Evolutionary conservation across 2,113 vertebrate species (phyloP), one percentile per base, ranked within the genome.

Genomic region (Amia ocellicauda): DNA sequence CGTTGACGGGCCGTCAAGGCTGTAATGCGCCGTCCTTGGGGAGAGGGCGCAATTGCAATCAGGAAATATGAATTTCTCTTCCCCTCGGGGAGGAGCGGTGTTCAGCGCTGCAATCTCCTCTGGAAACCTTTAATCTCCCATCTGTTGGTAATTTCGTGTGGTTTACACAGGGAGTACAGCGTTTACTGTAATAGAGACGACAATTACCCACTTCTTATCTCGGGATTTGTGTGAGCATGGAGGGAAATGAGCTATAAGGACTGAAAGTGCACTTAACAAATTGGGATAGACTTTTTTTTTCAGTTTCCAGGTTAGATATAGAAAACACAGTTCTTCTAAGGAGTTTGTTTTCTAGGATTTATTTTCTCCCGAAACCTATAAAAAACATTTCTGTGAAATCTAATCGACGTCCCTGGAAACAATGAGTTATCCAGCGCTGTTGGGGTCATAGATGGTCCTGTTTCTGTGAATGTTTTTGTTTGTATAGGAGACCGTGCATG

Each of bases 21-120:
- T 81, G 77, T 81, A 81, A 83, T 79, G 69, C 50, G 74, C 69
- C 20, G n/a, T 65, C 87, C 81, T 82, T 67, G 63, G 85, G 86
- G 85, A 86, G 42, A 65, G 69, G 70, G 63, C 17, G 63, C 78
- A 85, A 79, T 88, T 78, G 74, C 80, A 83, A 84, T 88, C 88
- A 88, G 85, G 85, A 87, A 88, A 88, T 85, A 88, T 87, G 83
- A 85, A 88, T 85, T 85, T 88, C 76, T 87, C 71, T 80, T 88
- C 85, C 85, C 85, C 86, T 69, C 67, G 2, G 20, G 22, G 28
- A 47, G 42, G 62, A 63, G 80, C 62, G 73, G 78, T 56, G 82
- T 84, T 86, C 8, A 62, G 72, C 84, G 85, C 85, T 75, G 74
- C 80, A 67, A 71, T 87, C 80, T 81, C 70, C 81, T 81, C 76